Evolutionary conservation across 2,888 invertebrate genomes (phyloP).

Genomic region (Eueremaeus valkanovi): DNA sequence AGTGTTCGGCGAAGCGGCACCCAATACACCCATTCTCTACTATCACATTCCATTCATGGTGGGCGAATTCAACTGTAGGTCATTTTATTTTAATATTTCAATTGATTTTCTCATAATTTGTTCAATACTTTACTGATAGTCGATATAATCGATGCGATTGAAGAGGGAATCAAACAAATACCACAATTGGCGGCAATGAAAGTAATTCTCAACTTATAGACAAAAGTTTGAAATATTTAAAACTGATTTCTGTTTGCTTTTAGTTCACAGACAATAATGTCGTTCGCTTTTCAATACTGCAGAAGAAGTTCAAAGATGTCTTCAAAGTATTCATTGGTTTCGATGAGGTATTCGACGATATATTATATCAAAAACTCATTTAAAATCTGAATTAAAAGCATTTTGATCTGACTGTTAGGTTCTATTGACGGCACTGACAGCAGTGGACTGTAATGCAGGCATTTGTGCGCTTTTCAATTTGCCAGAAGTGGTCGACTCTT

Average conservation of each 20-base stretch:
- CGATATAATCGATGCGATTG: slow-evolving; percentile 28
- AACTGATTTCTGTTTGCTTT: not conserved
- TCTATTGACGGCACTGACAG: slow-evolving; percentile 61
- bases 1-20: slow-evolving; percentile 65
- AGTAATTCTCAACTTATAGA: too few relatives aligned
- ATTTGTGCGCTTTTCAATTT: slow-evolving; percentile 66
- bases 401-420: slow-evolving; percentile 55
- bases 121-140: slow-evolving; percentile 1
- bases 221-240: too few relatives aligned
- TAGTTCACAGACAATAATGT: slow-evolving; percentile 27
- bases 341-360: slow-evolving; percentile 44
- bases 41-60: slow-evolving; percentile 75
- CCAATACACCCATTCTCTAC: slow-evolving; percentile 71
- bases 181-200: slow-evolving; percentile 36
- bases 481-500: slow-evolving; percentile 32
- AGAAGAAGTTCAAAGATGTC: slow-evolving; percentile 25
- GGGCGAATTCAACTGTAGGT: slow-evolving; percentile 65
- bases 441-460: slow-evolving; percentile 66
- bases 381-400: not conserved
- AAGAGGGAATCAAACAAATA: not conserved
- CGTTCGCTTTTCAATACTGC: slow-evolving; percentile 6
- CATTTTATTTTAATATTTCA: slow-evolving; percentile 24
- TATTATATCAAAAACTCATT: too few relatives aligned
- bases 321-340: slow-evolving; percentile 46
- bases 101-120: not conserved